Conservation (phyloP, 2,888 invertebrate genomes). For the Salpingus planirostris region DNA sequence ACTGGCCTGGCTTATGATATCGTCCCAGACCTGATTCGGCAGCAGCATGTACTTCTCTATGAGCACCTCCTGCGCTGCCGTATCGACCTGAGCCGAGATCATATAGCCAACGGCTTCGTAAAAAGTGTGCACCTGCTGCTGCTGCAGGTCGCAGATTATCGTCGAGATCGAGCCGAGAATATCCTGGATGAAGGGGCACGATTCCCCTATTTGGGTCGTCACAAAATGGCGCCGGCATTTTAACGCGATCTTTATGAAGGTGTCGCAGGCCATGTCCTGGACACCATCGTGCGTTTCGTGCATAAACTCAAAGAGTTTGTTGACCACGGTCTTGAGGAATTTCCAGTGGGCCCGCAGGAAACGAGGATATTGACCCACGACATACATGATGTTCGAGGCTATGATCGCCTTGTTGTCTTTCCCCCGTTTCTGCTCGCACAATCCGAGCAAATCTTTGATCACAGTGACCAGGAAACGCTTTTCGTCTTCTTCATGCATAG, state of each 20-base stretch:
- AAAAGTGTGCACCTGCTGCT: slow-evolving; percentile 98
- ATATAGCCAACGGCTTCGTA: slow-evolving; percentile 99
- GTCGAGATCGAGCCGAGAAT: slow-evolving; percentile 92
- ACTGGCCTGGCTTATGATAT: slow-evolving; percentile 92
- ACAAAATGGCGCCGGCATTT: slow-evolving; percentile 98
- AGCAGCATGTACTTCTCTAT: slow-evolving; percentile 97
- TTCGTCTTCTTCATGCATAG: slow-evolving; percentile 99
- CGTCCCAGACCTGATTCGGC: slow-evolving; percentile 97
- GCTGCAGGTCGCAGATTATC: slow-evolving; percentile 98
- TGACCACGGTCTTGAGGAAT: slow-evolving; percentile 98
- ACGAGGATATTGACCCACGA: slow-evolving; percentile 98
- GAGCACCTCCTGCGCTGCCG: slow-evolving; percentile 81
- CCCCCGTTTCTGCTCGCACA: slow-evolving; percentile 96
- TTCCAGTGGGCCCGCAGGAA: slow-evolving; percentile 99
- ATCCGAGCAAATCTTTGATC: slow-evolving; percentile 91
- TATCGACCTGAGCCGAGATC: slow-evolving; percentile 93
- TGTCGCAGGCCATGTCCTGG: slow-evolving; percentile 99
- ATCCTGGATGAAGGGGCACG: slow-evolving; percentile 97
- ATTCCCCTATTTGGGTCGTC: slow-evolving; percentile 90
- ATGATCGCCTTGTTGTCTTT: slow-evolving; percentile 99
- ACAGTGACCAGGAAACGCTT: slow-evolving; percentile 98
- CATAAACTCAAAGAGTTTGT: slow-evolving; percentile 99
- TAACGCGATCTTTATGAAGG: slow-evolving; percentile 98
- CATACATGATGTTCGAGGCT: slow-evolving; percentile 99
- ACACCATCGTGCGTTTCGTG: slow-evolving; percentile 99